phyloP scores from a whole-genome alignment of 1,140 invertebrate genomes.

The Camponotus vicinus region DNA sequence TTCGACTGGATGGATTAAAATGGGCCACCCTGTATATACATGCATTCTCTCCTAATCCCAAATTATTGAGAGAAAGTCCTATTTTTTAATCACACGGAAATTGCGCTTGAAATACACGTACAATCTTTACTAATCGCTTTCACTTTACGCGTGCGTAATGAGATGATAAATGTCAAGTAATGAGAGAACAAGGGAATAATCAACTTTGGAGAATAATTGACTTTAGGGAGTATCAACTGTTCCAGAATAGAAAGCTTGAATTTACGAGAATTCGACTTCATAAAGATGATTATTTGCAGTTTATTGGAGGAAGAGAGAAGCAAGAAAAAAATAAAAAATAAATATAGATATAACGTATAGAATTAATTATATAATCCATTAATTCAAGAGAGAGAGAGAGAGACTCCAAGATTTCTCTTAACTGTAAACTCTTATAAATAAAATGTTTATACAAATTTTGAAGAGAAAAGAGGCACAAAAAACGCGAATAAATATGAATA shows the following conservation, averaged over 20 bases:
- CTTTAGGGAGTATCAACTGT: neutral
- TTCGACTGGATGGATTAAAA: no score
- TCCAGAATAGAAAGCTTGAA: neutral
- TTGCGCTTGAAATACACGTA: neutral
- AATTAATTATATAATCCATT: neutral
- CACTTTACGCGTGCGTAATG: neutral
- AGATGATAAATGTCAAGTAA: neutral
- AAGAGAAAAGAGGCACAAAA: neutral
- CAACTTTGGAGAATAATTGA: neutral
- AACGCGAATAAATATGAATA: neutral
- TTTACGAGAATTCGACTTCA: neutral
- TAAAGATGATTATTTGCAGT: neutral
- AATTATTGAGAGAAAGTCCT: neutral
- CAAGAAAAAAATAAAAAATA: neutral
- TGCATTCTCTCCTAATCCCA: neutral
- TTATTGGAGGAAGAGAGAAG: neutral
- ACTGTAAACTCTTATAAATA: neutral
- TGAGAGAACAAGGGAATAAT: neutral
- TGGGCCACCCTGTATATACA: no score
- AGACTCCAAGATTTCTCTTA: no score
- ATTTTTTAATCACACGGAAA: neutral
- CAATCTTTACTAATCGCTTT: neutral
- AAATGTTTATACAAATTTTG: neutral
- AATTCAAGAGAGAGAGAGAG: neutral
- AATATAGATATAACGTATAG: no score